These are phyloP conservation scores for Odontocolon sp. DNA, from an alignment of 2,888 invertebrate genomes.

Conservation along the genomic window DNA sequence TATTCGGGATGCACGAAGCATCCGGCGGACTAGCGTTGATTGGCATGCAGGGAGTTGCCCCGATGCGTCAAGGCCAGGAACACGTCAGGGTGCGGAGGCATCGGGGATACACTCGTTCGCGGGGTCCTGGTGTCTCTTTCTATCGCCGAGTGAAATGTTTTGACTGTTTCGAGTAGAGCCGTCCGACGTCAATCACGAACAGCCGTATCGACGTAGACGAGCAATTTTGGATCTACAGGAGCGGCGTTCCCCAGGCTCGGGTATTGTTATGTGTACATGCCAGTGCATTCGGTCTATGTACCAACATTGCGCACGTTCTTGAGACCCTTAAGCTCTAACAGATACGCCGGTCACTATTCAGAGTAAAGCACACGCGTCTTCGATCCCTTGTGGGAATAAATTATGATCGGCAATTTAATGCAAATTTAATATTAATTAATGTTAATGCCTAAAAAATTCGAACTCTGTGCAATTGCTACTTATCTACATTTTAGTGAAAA, in stretches of 20 bases:
- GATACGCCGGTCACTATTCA: constrained; percentile 3
- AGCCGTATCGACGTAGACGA: constrained; percentile 72
- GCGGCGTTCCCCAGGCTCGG: constrained; percentile 44
- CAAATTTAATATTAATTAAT: no score
- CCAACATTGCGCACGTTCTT: constrained; percentile 1
- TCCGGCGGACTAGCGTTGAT: constrained; percentile 62
- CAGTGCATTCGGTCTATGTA: neutral
- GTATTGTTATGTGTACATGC: constrained; percentile 47
- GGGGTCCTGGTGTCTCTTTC: neutral
- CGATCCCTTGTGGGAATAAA: no score
- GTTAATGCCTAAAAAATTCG: no score
- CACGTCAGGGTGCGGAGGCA: constrained; percentile 60
- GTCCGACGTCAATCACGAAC: constrained; percentile 76
- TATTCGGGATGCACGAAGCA: constrained; percentile 33
- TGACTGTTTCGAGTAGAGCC: constrained; percentile 77
- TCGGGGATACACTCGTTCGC: constrained; percentile 4
- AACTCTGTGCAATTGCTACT: no score
- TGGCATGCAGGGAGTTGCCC: constrained; percentile 60
- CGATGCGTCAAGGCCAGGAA: constrained; percentile 73
- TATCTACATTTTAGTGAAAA: no score
- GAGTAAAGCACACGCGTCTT: no score
- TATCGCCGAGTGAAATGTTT: constrained; percentile 70
- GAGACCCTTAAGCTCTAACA: constrained; percentile 2
- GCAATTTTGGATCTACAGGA: constrained; percentile 71
- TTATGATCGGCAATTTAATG: no score